Conservation (phyloP, 2,113 vertebrate genomes). For the Hypomesus transpacificus region DNA sequence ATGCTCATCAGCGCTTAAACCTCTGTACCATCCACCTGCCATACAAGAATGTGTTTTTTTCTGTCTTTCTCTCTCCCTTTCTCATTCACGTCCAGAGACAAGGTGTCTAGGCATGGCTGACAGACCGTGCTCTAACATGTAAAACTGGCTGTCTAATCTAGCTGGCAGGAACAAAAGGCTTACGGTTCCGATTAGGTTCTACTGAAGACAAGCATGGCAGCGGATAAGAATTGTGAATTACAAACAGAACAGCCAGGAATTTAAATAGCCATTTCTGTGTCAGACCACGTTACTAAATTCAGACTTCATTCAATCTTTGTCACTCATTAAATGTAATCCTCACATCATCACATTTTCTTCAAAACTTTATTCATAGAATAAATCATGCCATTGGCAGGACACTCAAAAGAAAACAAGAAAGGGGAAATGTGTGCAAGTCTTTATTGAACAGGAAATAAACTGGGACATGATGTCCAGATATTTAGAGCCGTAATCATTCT, state of each 20-base stretch:
- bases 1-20: background rate
- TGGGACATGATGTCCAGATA: background rate
- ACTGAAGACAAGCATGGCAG: background rate
- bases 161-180: conserved; percentile 48
- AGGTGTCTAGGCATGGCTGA: background rate
- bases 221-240: background rate
- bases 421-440: background rate
- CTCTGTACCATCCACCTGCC: background rate
- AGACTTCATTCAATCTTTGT: too few species aligned
- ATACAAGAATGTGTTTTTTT: background rate
- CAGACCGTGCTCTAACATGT: conserved; percentile 49
- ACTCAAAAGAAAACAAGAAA: background rate
- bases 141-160: conserved; percentile 45
- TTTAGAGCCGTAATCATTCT: too few species aligned
- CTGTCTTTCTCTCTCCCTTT: background rate
- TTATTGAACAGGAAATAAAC: conserved; percentile 1
- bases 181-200: conserved; percentile 18
- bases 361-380: too few species aligned
- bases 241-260: background rate
- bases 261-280: too few species aligned
- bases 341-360: too few species aligned
- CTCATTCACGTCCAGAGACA: background rate
- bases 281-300: too few species aligned
- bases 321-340: too few species aligned
- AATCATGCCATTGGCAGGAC: background rate